Base-by-base conservation (phyloP, 2,888 invertebrate genomes). In the Drosophila putrida region DNA sequence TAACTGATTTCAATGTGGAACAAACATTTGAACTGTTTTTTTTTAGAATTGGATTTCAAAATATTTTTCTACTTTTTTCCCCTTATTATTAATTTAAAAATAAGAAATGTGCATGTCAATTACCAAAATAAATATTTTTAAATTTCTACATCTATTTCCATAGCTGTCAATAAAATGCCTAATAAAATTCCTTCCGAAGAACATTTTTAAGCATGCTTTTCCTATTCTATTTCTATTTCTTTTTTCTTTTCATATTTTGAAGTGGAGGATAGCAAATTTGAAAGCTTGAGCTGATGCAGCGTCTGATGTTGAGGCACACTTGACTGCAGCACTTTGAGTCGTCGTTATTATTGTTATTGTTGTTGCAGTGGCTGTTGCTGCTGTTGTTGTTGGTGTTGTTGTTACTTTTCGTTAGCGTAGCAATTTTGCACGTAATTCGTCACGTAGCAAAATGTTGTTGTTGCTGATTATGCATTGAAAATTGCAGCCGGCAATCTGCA, bases 361-460 rank as follows among this genome's bases (percentile, higher is more conserved):
- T 59, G 36, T 15, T 53, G 39, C 54, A 57, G 71, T 65, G 64
- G 58, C 41, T 51, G 35, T 31, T 58, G 35, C n/a, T 65, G 13
- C 51, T 65, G 51, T 62, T 62, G 39, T 31, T 58, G 35, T n/a
- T 65, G 13, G 51, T 65, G 51, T 62, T 62, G 39, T 57, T 59
- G 71, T 63, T 64, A 53, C 41, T 41, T 54, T 54, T 43, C 43
- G 41, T 44, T 44, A 55, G 44, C 36, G 55, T 55, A 15, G 80
- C 78, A 85, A 83, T 86, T 88, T 86, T 80, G 87, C 86, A 86
- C 73, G 75, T 88, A 80, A 82, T 83, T 88, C 88, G 83, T 88
- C 88, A 88, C 83, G 88, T 88, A 80, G 80, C 72, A 54, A 66
- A 66, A 65, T 82, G 81, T 66, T 86, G 69, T 68, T 76, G 78